Conservation (phyloP, 2,113 vertebrate genomes). For the Erpornis zantholeuca region DNA sequence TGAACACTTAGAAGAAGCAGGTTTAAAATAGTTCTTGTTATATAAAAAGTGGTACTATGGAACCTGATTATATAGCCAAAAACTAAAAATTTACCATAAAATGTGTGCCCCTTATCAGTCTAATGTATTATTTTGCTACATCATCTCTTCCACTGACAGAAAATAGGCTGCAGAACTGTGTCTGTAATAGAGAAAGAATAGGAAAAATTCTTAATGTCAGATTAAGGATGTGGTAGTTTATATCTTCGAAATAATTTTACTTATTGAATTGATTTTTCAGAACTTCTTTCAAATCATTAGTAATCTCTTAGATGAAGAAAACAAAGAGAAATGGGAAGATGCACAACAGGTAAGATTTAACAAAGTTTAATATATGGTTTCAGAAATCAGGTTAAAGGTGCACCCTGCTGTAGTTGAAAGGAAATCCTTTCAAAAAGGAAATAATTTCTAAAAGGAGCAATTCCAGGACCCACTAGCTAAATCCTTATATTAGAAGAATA, state of each 20-base stretch:
- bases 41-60: neutral
- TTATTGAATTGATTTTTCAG: slow-evolving; percentile 84
- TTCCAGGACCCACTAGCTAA: neutral
- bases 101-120: neutral
- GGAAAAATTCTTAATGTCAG: neutral
- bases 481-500: neutral
- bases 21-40: neutral
- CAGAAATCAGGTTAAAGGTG: neutral
- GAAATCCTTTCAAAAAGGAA: neutral
- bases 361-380: neutral
- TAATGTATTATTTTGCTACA: neutral
- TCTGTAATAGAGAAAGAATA: neutral
- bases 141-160: neutral
- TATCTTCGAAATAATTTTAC: neutral
- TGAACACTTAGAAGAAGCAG: neutral
- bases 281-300: slow-evolving; percentile 99
- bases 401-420: neutral
- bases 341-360: slow-evolving; percentile 89
- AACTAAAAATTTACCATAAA: neutral
- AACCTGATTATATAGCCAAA: neutral
- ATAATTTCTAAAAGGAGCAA: neutral
- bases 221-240: neutral
- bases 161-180: neutral
- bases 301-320: slow-evolving; percentile 98
- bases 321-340: slow-evolving; percentile 98